Evolutionary conservation across 2,888 invertebrate genomes (phyloP).

Genomic region (Celastrina argiolus): DNA sequence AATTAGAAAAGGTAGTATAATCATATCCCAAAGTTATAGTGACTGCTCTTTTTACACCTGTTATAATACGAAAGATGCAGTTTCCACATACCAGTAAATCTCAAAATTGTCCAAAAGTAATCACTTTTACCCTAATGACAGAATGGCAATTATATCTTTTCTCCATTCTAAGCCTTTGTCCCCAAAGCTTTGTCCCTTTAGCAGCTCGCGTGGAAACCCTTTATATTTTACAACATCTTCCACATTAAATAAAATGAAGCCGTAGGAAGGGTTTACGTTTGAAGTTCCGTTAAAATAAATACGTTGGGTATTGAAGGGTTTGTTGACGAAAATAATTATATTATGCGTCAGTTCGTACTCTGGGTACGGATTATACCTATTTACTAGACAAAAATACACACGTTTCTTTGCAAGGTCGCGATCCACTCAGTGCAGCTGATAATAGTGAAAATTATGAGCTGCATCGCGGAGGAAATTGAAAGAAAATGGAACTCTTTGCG

Average conservation of each 20-base stretch:
- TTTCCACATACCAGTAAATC: background rate
- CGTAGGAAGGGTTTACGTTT: conserved; percentile 2
- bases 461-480: too few species aligned
- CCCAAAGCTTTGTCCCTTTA: conserved; percentile 40
- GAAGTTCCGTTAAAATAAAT: background rate
- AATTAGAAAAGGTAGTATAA: too few species aligned
- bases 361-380: too few species aligned
- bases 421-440: too few species aligned
- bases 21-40: too few species aligned
- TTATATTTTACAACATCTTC: conserved; percentile 3
- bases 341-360: too few species aligned
- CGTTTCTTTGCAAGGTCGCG: too few species aligned
- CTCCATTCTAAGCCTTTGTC: conserved; percentile 39
- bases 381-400: too few species aligned
- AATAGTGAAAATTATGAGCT: too few species aligned
- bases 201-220: conserved; percentile 39
- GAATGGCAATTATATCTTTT: conserved; percentile 7
- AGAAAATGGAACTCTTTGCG: too few species aligned
- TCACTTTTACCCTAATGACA: background rate
- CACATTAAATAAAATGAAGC: conserved; percentile 8
- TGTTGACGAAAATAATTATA: background rate
- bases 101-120: background rate
- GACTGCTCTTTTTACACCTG: too few species aligned
- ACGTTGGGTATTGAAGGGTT: background rate
- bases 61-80: background rate